Base-by-base conservation (phyloP, 2,888 invertebrate genomes). In the Caenorhabditis sulstoni region DNA sequence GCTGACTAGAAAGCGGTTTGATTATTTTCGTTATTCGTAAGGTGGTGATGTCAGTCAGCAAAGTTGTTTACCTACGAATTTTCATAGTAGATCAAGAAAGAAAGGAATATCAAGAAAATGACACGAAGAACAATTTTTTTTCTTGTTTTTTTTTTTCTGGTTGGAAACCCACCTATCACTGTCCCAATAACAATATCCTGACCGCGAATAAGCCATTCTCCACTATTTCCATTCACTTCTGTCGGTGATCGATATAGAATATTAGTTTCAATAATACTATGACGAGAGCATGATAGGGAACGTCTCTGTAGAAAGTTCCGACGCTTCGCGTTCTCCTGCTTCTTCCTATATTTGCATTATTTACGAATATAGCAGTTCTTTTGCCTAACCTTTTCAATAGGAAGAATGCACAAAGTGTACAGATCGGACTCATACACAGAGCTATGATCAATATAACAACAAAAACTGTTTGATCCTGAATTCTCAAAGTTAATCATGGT, bases 231-330 rank as follows among this genome's bases (percentile, higher is more conserved):
- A 45, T 61, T 78, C 1, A 74, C 57, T 39, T 79, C 79, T 14
- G 65, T 49, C 7, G 79, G 74, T 41, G 82, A 75, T 12, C 83
- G 80, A 67, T 87, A 87, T 20, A 87, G 75, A 52, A 87, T 86
- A 65, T 87, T 87, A 14, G 86, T 84, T 62, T 87, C 87, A 62
- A 87, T 82, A 12, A 86, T 85, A 22, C 83, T 83, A 62, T 85
- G 85, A 3, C 84, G 65, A n/a, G 81, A 81, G 35, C 71, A 73
- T 0, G 78, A 78, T n/a, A 78, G 66, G 11, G 77, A 77, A 0
- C 66, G 65, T 8, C 77, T 70, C 37, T 66, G 67, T 8, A 77
- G 55, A 35, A 77, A 77, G 18, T 59, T 65, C 29, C 53, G 59
- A n/a, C 67, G 58, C 12, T 59, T 68, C 23, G 70, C 70, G 9